Conservation (phyloP, 2,113 vertebrate genomes). For the Micronisus gabar region DNA sequence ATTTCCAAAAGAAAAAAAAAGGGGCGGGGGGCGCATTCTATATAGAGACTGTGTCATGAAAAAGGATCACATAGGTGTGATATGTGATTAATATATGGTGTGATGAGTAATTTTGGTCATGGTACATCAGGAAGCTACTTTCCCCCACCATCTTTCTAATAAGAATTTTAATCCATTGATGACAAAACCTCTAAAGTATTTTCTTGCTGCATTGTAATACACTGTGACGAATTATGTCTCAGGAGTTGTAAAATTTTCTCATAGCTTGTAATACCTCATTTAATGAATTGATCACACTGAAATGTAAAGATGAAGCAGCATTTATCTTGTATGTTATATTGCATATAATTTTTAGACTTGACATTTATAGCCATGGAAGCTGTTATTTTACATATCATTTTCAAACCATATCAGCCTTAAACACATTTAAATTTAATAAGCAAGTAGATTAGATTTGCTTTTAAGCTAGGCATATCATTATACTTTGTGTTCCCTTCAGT, state of each 20-base stretch:
- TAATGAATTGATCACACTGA: slow-evolving; percentile 79
- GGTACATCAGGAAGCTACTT: slow-evolving; percentile 40
- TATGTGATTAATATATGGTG: slow-evolving; percentile 51
- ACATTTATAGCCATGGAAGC: slow-evolving; percentile 81
- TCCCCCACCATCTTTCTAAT: slow-evolving; percentile 39
- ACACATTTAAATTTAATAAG: slow-evolving; percentile 87
- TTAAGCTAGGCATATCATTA: slow-evolving; percentile 81
- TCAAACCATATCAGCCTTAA: slow-evolving; percentile 81
- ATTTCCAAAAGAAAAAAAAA: not conserved
- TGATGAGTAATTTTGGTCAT: slow-evolving; percentile 50
- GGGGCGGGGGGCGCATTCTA: not conserved
- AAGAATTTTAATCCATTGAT: slow-evolving; percentile 64
- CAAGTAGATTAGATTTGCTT: slow-evolving; percentile 83
- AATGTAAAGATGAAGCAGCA: slow-evolving; percentile 75
- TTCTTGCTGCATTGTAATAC: slow-evolving; percentile 66
- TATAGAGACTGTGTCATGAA: not conserved
- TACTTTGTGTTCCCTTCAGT: slow-evolving; percentile 51
- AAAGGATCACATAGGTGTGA: slow-evolving; percentile 26
- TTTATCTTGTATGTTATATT: slow-evolving; percentile 80
- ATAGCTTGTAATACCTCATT: slow-evolving; percentile 74
- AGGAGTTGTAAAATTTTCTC: slow-evolving; percentile 62
- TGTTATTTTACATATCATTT: slow-evolving; percentile 81
- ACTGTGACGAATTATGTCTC: slow-evolving; percentile 73
- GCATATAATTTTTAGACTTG: slow-evolving; percentile 79
- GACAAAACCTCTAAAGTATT: slow-evolving; percentile 63